phyloP scores from a whole-genome alignment of 35 echinoderm and acorn worm species.

The Apostichopus californicus region DNA sequence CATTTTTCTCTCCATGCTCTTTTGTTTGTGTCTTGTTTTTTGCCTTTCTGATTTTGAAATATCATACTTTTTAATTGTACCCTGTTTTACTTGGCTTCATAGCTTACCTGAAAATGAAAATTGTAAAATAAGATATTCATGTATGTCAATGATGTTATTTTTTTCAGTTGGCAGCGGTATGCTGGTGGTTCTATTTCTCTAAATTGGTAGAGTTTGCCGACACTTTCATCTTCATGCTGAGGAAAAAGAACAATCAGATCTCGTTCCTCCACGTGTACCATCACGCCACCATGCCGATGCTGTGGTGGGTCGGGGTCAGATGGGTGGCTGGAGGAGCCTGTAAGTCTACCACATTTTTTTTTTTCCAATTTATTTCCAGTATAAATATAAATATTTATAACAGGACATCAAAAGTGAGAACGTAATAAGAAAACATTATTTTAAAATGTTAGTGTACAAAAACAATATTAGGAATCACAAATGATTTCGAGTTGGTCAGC shows the following conservation, averaged over 20 bases:
- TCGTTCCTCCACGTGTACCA: slow-evolving; percentile 97
- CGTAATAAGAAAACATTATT: too few species aligned
- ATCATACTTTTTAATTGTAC: neutral
- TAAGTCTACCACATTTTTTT: slow-evolving; percentile 49
- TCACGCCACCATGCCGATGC: slow-evolving; percentile 89
- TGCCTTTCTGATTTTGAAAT: neutral
- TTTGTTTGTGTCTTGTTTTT: too few species aligned
- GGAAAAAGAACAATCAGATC: slow-evolving; percentile 95
- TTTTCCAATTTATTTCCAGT: too few species aligned
- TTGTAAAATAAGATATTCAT: neutral
- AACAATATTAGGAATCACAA: too few species aligned
- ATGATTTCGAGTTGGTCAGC: too few species aligned
- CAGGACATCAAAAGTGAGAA: too few species aligned
- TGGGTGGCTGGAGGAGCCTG: slow-evolving; percentile 90
- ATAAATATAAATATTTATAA: too few species aligned
- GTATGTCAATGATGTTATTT: neutral
- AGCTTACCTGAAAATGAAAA: neutral
- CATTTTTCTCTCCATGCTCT: too few species aligned
- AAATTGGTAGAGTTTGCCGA: slow-evolving; percentile 54
- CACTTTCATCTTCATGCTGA: slow-evolving; percentile 83
- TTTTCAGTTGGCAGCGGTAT: slow-evolving; percentile 58
- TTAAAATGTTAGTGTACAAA: too few species aligned
- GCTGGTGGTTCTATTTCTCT: slow-evolving; percentile 69
- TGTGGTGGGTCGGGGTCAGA: slow-evolving; percentile 94
- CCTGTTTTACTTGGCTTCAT: too few species aligned